Base-by-base conservation (phyloP, 2,113 vertebrate genomes). In the Desmodus rotundus region DNA sequence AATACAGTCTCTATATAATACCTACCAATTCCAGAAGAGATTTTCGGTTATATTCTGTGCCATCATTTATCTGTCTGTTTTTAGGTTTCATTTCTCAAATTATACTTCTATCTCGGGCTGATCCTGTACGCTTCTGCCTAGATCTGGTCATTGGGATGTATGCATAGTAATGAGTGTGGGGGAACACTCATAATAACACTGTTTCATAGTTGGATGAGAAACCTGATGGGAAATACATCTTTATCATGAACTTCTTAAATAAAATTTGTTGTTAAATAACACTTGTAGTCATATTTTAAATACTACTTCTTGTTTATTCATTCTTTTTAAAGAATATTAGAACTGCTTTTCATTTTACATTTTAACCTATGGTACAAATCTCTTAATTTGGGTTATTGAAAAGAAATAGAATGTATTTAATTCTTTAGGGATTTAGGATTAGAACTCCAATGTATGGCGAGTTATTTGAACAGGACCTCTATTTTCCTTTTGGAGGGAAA, bases 121-220 rank as follows among this genome's bases (percentile, higher is more conserved):
- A 96, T 2, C 24, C 52, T 20, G 65, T 31, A 88, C 70, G 14
- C 56, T 81, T 81, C 65, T 89, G 28, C 61, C 24, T 82, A 16
- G 41, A 63, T 63, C 31, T 94, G 17, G 24, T 38, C 26, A 7
- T n/a, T 94, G 50, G 50, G 31, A 86, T 14, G 26, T 56, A 76
- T 5, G 61, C n/a, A 63, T 50, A 22, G 73, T 87, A 45, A 67
- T 68, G 50, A 93, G 13, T 70, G 45, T 61, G 2, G 52, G 12
- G 52, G 24, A 5, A 8, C 28, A 80, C 70, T 74, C 10, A n/a
- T 43, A 36, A 47, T 56, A 80, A 68, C 43, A 24, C 33, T 70
- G 28, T 88, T 90, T 89, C 38, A 56, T 82, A 65, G 24, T 81
- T 92, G 13, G 50, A 38, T 95, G 84, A 89, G 91, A 89, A 89